Evolutionary conservation across 1,140 invertebrate species (phyloP).

Genomic region (Gryllus bimaculatus): DNA sequence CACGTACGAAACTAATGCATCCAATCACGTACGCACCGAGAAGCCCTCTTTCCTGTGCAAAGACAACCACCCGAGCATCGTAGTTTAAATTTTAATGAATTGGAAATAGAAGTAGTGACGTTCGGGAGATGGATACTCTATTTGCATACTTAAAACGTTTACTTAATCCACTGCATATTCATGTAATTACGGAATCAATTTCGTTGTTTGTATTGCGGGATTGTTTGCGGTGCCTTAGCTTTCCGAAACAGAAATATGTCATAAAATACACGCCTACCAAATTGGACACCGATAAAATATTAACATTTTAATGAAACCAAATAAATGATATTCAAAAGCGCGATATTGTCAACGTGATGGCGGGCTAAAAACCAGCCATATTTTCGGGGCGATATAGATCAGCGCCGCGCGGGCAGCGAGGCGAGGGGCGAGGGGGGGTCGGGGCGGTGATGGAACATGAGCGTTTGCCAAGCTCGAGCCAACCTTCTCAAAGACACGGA

Average conservation of each 20-base stretch:
- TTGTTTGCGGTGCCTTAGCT: not conserved
- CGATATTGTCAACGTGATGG: not conserved
- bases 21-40: too few relatives aligned
- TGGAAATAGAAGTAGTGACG: not conserved
- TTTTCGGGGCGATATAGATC: not conserved
- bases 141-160: slow-evolving; percentile 5
- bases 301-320: slow-evolving; percentile 6
- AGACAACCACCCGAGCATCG: not conserved
- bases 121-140: not conserved
- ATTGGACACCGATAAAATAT: slow-evolving; percentile 5
- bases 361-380: not conserved
- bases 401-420: not conserved
- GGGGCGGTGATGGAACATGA: too few relatives aligned
- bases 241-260: not conserved
- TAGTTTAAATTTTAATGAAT: not conserved
- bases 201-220: not conserved
- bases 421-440: too few relatives aligned
- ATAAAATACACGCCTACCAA: not conserved
- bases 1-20: too few relatives aligned
- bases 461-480: too few relatives aligned
- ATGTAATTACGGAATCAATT: slow-evolving; percentile 1
- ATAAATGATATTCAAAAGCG: slow-evolving; percentile 1
- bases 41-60: not conserved
- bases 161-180: not conserved
- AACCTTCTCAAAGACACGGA: too few relatives aligned